Conservation (phyloP, 2,888 invertebrate genomes). For the Heliconius erato region DNA sequence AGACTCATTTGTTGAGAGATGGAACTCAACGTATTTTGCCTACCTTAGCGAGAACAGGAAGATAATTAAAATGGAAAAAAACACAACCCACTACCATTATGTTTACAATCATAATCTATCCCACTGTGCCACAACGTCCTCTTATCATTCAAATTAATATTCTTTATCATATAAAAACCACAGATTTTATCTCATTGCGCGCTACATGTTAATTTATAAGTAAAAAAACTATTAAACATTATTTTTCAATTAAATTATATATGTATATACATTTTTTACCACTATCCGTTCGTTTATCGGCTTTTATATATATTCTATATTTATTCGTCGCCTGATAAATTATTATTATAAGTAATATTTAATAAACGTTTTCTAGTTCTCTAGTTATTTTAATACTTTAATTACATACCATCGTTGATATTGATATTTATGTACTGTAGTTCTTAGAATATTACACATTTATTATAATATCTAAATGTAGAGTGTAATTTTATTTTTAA, state of each 20-base stretch:
- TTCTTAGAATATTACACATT: not conserved
- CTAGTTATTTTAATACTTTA: slow-evolving; percentile 22
- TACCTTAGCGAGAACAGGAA: no score
- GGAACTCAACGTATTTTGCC: not conserved
- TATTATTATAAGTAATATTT: slow-evolving; percentile 23
- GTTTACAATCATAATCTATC: not conserved
- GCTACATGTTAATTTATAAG: slow-evolving; percentile 18
- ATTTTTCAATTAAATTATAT: slow-evolving; percentile 21
- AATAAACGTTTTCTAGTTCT: slow-evolving; percentile 20
- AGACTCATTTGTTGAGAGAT: not conserved
- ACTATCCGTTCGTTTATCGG: slow-evolving; percentile 5
- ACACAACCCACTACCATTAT: no score
- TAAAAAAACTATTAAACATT: slow-evolving; percentile 26
- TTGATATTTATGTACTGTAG: not conserved
- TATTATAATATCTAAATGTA: not conserved
- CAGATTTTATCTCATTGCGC: slow-evolving; percentile 20
- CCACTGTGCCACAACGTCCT: not conserved
- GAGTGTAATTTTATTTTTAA: not conserved
- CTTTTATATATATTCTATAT: not conserved
- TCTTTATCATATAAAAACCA: slow-evolving; percentile 9
- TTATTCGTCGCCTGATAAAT: slow-evolving; percentile 21
- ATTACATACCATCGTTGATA: slow-evolving; percentile 10
- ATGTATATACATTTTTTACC: not conserved
- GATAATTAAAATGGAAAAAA: no score
- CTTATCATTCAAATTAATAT: slow-evolving; percentile 10